These are phyloP conservation scores for Myotis brandtii DNA, from an alignment of 2,113 vertebrate species.

Conservation along the genomic window DNA sequence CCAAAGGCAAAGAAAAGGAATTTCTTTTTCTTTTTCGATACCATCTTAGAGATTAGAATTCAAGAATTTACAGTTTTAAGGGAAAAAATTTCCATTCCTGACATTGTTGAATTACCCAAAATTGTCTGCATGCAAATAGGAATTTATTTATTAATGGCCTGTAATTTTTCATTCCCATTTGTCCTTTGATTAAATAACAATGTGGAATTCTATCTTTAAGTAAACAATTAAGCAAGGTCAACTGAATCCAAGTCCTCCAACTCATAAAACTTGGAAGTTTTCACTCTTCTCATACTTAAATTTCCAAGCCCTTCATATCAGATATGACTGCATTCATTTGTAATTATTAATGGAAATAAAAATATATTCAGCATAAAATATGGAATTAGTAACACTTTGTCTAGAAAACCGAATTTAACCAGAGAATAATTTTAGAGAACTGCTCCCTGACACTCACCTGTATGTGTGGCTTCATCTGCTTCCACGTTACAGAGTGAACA, in stretches of 20 bases:
- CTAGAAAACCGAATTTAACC: constrained; percentile 47
- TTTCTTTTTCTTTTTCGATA: background rate
- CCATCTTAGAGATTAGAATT: background rate
- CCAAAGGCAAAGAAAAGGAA: constrained; percentile 49
- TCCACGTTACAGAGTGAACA: constrained; percentile 96
- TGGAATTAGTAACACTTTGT: background rate
- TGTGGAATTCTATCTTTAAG: constrained; percentile 29
- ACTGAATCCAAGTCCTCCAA: background rate
- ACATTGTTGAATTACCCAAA: constrained; percentile 11
- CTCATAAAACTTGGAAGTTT: background rate
- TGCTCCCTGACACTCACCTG: constrained; percentile 87
- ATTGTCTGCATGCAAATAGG: background rate
- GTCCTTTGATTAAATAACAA: constrained; percentile 38
- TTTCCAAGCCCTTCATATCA: background rate
- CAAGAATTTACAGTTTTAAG: background rate
- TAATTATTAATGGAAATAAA: background rate
- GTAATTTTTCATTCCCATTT: constrained; percentile 42
- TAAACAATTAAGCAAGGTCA: constrained; percentile 3
- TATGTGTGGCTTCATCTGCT: constrained; percentile 97
- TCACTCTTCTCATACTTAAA: background rate
- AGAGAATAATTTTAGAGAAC: background rate
- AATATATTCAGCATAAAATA: background rate
- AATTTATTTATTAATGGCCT: background rate
- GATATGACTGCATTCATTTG: background rate
- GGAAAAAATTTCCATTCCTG: background rate